phyloP scores from a whole-genome alignment of 2,888 invertebrate species.

The Opisthograptis luteolata region DNA sequence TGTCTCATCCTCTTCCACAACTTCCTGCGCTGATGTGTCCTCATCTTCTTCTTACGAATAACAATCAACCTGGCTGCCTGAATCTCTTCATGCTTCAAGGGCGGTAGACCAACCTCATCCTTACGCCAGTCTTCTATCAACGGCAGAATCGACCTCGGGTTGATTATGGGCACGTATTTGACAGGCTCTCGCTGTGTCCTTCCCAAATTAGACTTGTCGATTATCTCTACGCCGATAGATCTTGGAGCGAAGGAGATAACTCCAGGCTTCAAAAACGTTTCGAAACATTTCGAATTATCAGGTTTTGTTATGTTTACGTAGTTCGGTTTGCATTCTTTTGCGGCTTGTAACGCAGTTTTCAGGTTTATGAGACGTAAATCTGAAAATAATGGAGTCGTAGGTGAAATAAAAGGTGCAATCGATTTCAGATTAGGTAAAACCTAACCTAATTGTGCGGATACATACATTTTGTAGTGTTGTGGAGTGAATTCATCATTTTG shows the following conservation, averaged over 20 bases:
- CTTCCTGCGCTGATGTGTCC: conserved; percentile 92
- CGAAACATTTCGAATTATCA: conserved; percentile 14
- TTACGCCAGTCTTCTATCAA: conserved; percentile 69
- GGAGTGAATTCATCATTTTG: conserved; percentile 66
- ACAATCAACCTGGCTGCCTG: conserved; percentile 90
- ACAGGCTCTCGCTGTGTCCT: conserved; percentile 66
- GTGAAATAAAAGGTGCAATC: neutral
- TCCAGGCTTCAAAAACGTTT: conserved; percentile 36
- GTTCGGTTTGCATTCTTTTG: conserved; percentile 59
- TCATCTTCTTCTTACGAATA: conserved; percentile 93
- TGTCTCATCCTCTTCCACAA: conserved; percentile 91
- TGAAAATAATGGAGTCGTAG: conserved; percentile 44
- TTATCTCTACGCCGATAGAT: conserved; percentile 64
- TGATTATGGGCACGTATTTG: conserved; percentile 70
- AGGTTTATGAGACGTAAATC: conserved; percentile 70
- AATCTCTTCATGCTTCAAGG: conserved; percentile 81
- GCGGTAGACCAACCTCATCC: conserved; percentile 79
- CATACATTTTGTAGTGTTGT: conserved; percentile 72
- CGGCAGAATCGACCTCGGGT: conserved; percentile 73
- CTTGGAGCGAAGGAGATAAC: conserved; percentile 58
- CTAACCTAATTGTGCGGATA: conserved; percentile 58
- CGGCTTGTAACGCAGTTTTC: conserved; percentile 59
- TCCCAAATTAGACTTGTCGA: conserved; percentile 47
- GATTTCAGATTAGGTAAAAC: conserved; percentile 7
- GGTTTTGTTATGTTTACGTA: conserved; percentile 40